Evolutionary conservation across 2,888 invertebrate genomes (phyloP).

Genomic region (Xestia ashworthii): DNA sequence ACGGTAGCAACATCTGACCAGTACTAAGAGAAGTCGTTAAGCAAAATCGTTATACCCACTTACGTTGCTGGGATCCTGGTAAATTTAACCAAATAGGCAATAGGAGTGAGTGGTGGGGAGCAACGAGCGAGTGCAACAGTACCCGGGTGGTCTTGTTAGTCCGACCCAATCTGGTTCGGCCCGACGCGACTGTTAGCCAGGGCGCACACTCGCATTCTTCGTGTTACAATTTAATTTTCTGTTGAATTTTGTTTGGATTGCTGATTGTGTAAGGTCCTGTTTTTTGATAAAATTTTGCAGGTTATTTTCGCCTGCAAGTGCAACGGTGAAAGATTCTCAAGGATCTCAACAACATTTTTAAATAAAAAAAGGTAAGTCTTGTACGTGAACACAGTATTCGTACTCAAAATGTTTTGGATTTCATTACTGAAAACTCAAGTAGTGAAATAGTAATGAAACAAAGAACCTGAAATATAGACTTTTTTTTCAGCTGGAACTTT

Average conservation of each 20-base stretch:
- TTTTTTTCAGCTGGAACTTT: background rate
- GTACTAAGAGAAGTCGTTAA: constrained; percentile 66
- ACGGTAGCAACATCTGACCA: constrained; percentile 51
- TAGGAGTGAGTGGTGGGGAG: constrained; percentile 78
- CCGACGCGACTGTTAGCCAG: constrained; percentile 73
- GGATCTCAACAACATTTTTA: background rate
- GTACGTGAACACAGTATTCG: background rate
- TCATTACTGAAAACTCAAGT: background rate
- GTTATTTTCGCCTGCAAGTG: background rate
- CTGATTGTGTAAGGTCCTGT: constrained; percentile 18
- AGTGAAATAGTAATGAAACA: background rate
- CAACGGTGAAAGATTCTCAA: background rate
- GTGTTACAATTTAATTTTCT: constrained; percentile 45
- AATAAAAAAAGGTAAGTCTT: background rate
- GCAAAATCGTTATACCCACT: constrained; percentile 70
- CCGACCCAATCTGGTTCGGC: constrained; percentile 78
- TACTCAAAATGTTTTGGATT: too few species aligned
- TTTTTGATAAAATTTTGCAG: background rate
- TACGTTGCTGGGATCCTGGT: constrained; percentile 75
- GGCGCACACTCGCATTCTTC: constrained; percentile 63
- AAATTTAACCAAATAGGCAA: constrained; percentile 86
- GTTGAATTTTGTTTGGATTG: constrained; percentile 20
- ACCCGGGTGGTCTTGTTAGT: constrained; percentile 82
- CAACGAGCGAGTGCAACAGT: constrained; percentile 79
- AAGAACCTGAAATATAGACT: background rate